Conservation (phyloP, 2,113 vertebrate genomes). For the Rhineura floridana region DNA sequence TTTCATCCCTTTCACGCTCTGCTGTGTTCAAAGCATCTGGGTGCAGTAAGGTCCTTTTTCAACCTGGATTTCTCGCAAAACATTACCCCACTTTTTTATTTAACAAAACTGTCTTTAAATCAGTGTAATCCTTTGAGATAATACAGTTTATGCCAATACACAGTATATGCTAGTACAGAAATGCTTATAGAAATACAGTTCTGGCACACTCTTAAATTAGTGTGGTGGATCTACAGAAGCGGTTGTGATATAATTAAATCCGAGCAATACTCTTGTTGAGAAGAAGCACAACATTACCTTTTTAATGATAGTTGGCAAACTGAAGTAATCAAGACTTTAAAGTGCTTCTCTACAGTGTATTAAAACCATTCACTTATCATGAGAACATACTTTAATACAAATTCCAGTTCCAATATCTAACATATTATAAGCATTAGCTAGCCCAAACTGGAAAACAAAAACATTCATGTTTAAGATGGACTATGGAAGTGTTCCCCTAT, state of each 20-base stretch:
- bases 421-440: neutral
- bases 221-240: neutral
- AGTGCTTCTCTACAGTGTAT: neutral
- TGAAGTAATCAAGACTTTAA: neutral
- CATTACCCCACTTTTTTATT: neutral
- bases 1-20: neutral
- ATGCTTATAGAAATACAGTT: neutral
- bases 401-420: neutral
- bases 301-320: slow-evolving; percentile 1
- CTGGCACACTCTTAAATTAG: neutral
- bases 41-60: neutral
- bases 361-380: neutral
- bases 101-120: neutral
- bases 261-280: neutral
- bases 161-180: neutral
- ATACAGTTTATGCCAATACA: neutral
- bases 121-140: neutral
- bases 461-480: neutral
- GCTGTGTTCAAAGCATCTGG: neutral
- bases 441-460: neutral
- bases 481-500: neutral
- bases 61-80: neutral
- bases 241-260: neutral
- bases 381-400: neutral
- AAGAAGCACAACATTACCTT: neutral